Evolutionary conservation across 2,113 vertebrate species (phyloP).

Genomic region (Cephalopholis sonnerati): DNA sequence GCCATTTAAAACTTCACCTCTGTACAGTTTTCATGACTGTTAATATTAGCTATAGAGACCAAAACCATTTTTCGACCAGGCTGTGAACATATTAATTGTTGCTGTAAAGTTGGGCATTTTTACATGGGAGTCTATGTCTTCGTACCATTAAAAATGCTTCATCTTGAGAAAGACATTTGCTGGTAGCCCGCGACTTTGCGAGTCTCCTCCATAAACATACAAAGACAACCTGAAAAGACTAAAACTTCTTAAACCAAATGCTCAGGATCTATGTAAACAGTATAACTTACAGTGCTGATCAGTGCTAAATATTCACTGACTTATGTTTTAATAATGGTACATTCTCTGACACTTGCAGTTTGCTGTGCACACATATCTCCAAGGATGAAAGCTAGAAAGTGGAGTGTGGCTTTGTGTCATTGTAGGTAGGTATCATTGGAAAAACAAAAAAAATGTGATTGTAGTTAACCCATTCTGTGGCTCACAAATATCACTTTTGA

Average conservation of each 20-base stretch:
- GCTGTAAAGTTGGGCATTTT: too few relatives aligned
- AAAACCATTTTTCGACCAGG: too few relatives aligned
- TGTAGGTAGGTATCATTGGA: background rate
- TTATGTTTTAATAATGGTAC: slow-evolving; percentile 7
- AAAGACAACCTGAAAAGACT: background rate
- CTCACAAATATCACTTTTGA: background rate
- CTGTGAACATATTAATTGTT: too few relatives aligned
- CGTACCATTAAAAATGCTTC: too few relatives aligned
- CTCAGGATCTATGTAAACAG: background rate
- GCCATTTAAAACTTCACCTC: too few relatives aligned
- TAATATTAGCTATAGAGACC: too few relatives aligned
- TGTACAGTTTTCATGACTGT: too few relatives aligned
- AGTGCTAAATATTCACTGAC: slow-evolving; percentile 6
- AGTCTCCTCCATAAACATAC: background rate
- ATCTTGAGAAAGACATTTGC: background rate
- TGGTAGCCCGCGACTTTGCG: too few relatives aligned
- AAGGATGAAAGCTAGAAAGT: background rate
- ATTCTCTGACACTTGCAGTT: slow-evolving; percentile 13
- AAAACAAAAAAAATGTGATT: background rate
- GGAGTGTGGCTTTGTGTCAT: background rate
- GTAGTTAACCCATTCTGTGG: background rate
- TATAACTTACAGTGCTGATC: background rate
- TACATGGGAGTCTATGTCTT: too few relatives aligned
- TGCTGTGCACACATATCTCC: slow-evolving; percentile 6
- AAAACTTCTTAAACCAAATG: background rate